Conservation (phyloP, 2,113 vertebrate species). For the Spheniscus mendiculus region DNA sequence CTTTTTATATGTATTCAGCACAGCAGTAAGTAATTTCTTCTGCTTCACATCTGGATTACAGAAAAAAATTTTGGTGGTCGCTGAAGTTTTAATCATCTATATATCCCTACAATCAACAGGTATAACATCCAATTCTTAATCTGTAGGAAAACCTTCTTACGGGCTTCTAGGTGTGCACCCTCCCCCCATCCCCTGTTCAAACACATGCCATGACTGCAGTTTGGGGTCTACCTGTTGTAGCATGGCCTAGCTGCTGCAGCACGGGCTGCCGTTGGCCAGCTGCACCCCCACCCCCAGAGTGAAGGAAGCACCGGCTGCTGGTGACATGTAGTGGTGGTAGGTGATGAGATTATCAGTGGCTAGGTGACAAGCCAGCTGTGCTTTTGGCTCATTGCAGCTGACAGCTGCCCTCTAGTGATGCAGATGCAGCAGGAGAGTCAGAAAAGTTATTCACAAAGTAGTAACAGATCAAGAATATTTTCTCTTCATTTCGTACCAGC, state of each 20-base stretch:
- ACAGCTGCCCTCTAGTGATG: conserved; percentile 28
- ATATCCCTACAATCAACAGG: background rate
- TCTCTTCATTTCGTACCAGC: background rate
- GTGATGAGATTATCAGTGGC: background rate
- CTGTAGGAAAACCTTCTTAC: background rate
- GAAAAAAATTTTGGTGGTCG: background rate
- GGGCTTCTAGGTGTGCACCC: background rate
- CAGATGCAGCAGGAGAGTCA: background rate
- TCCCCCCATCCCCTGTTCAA: background rate
- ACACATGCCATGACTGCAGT: accelerated
- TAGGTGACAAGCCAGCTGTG: background rate
- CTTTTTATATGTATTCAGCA: background rate
- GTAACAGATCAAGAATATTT: conserved; percentile 2
- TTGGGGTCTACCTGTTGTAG: background rate
- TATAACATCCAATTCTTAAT: background rate
- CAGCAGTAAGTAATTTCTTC: background rate
- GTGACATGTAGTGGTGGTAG: background rate
- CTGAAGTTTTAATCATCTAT: background rate
- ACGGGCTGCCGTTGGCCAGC: background rate
- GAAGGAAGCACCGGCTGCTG: background rate
- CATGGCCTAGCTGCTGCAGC: background rate
- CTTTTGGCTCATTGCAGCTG: background rate
- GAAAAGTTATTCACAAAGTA: conserved; percentile 1
- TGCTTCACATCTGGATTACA: background rate
- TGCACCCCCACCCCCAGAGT: background rate